These are phyloP conservation scores for Caenorhabditis afra DNA, from an alignment of 2,888 invertebrate species.

Conservation along the genomic window DNA sequence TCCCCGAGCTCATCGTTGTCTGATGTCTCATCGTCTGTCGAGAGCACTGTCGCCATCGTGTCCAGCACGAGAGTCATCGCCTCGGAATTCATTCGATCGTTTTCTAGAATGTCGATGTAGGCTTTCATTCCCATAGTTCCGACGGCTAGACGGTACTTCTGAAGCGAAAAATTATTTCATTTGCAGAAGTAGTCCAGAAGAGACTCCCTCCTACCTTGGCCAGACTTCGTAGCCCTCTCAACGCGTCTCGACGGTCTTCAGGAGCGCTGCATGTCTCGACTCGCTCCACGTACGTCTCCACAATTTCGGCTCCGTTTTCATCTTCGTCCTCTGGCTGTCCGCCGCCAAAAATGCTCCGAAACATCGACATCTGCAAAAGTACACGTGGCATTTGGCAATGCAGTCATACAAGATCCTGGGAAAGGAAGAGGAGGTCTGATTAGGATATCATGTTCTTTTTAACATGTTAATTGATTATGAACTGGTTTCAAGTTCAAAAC, in stretches of 20 bases:
- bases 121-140: slow-evolving; percentile 92
- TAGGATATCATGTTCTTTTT: background rate
- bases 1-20: slow-evolving; percentile 81
- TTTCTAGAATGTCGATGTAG: slow-evolving; percentile 87
- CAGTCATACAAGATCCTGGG: background rate
- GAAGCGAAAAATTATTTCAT: slow-evolving; percentile 81
- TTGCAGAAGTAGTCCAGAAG: background rate
- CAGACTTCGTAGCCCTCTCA: slow-evolving; percentile 91
- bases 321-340: slow-evolving; percentile 65
- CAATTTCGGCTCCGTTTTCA: slow-evolving; percentile 81
- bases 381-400: slow-evolving; percentile 13
- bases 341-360: slow-evolving; percentile 77
- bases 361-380: slow-evolving; percentile 72
- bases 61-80: slow-evolving; percentile 93
- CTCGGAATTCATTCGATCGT: slow-evolving; percentile 92
- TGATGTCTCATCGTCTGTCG: slow-evolving; percentile 82
- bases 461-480: background rate
- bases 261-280: slow-evolving; percentile 93
- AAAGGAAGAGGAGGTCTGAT: background rate
- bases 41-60: slow-evolving; percentile 90
- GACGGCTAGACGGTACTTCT: slow-evolving; percentile 95
- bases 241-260: slow-evolving; percentile 96
- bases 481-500: too few species aligned
- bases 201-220: slow-evolving; percentile 81
- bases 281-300: slow-evolving; percentile 93